Percentiles rank a stretch among this genome's conserved stretches.
Conservation (phyloP, 2,888 invertebrate species). For the Schizaphis graminum region DNA sequence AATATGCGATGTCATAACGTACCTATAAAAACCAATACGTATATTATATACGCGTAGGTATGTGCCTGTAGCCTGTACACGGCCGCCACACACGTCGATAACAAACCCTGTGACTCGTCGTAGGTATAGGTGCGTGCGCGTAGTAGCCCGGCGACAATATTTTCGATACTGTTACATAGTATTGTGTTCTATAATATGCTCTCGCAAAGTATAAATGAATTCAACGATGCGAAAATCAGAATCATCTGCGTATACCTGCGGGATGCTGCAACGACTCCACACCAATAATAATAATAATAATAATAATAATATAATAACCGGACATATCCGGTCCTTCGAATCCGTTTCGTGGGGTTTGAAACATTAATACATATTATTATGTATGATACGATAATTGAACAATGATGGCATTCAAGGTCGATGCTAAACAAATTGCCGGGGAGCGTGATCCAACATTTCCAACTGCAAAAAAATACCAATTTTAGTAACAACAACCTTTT, state of each 20-base stretch:
- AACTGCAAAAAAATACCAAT: not conserved
- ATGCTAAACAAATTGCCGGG: not conserved
- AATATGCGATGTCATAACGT: not conserved
- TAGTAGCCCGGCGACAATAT: not conserved
- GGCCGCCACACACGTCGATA: constrained; percentile 14
- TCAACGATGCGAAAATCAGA: not conserved
- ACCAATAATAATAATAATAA: not conserved
- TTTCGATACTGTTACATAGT: not conserved
- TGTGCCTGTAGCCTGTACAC: not conserved
- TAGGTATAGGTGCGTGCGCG: not conserved
- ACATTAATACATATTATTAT: not conserved
- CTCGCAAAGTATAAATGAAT: not conserved
- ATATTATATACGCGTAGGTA: too few relatives aligned
- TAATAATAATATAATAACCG: not conserved
- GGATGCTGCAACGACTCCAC: not conserved
- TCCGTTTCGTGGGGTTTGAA: not conserved
- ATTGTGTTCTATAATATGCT: not conserved
- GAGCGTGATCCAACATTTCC: not conserved
- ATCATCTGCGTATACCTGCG: not conserved
- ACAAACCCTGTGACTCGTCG: not conserved
- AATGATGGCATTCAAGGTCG: not conserved
- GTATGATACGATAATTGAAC: not conserved
- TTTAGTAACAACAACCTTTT: not conserved
- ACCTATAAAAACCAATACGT: not conserved
- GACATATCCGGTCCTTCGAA: not conserved